A percentile compares a stretch with the other conserved stretches of the same genome.
Evolutionary conservation across 2,888 invertebrate genomes (phyloP).

Genomic region (Apocheima hispidaria): DNA sequence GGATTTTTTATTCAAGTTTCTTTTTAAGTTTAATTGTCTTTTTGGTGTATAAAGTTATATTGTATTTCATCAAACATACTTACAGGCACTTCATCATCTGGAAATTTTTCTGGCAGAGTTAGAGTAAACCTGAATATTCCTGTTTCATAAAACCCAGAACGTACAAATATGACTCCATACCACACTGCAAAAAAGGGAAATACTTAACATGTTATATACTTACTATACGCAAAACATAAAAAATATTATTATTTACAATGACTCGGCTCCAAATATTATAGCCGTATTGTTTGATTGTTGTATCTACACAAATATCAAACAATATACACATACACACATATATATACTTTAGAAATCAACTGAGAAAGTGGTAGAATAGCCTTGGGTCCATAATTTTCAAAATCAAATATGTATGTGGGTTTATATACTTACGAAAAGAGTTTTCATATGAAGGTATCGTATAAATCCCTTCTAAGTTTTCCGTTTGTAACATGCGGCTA

Average conservation of each 20-base stretch:
- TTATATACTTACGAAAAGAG: constrained; percentile 89
- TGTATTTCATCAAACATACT: constrained; percentile 64
- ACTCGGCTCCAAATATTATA: too few relatives aligned
- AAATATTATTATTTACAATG: too few relatives aligned
- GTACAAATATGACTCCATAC: constrained; percentile 96
- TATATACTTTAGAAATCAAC: not conserved
- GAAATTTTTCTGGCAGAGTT: constrained; percentile 94
- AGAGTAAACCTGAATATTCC: constrained; percentile 96
- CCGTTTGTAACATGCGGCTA: constrained; percentile 94
- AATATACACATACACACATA: too few relatives aligned
- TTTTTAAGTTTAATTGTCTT: too few relatives aligned
- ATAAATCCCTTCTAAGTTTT: constrained; percentile 95
- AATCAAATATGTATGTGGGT: too few relatives aligned
- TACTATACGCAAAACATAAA: too few relatives aligned
- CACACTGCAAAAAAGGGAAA: constrained; percentile 88
- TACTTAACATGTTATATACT: constrained; percentile 13
- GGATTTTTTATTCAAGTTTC: too few relatives aligned
- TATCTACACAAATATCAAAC: too few relatives aligned
- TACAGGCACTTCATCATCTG: constrained; percentile 94
- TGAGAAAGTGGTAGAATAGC: constrained; percentile 2
- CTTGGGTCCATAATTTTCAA: not conserved
- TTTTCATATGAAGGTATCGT: constrained; percentile 96
- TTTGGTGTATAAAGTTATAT: too few relatives aligned
- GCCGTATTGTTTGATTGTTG: too few relatives aligned
- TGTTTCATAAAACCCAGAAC: constrained; percentile 95